Evolutionary conservation across 2,888 invertebrate genomes (phyloP).

Genomic region (Dilophus febrilis): DNA sequence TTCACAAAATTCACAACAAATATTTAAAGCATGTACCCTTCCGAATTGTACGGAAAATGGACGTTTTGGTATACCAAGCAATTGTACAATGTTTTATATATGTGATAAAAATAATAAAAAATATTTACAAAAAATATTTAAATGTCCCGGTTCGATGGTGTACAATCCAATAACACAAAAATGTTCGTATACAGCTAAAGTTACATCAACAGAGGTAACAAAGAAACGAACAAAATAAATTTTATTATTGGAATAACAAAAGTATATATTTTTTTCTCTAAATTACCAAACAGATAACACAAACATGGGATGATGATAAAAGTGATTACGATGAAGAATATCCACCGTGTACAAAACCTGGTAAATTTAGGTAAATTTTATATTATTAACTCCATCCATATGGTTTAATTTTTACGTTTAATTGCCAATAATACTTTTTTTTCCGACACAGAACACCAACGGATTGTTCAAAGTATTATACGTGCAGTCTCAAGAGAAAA

Average conservation of each 20-base stretch:
- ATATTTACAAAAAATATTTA: constrained; percentile 18
- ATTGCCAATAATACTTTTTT: no score
- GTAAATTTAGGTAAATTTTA: constrained; percentile 19
- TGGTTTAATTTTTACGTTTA: no score
- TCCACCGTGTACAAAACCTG: constrained; percentile 24
- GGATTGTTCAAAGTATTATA: constrained; percentile 29
- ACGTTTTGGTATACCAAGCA: constrained; percentile 24
- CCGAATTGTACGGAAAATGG: constrained; percentile 12
- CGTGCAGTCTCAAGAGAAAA: constrained; percentile 22
- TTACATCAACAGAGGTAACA: constrained; percentile 18
- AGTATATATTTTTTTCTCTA: no score
- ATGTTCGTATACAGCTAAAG: constrained; percentile 20
- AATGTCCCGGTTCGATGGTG: constrained; percentile 21
- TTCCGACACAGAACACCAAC: constrained; percentile 13
- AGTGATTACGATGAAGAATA: constrained; percentile 16
- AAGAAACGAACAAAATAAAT: no score
- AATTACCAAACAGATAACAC: neutral
- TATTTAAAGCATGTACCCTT: neutral
- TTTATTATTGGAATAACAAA: no score
- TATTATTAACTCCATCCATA: neutral
- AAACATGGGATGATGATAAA: neutral
- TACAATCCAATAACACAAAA: constrained; percentile 20
- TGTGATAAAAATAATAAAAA: constrained; percentile 18
- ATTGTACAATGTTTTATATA: constrained; percentile 23
- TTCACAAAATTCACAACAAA: neutral